These are phyloP conservation scores for Allygus modestus DNA, from an alignment of 2,888 invertebrate species.

Conservation along the genomic window DNA sequence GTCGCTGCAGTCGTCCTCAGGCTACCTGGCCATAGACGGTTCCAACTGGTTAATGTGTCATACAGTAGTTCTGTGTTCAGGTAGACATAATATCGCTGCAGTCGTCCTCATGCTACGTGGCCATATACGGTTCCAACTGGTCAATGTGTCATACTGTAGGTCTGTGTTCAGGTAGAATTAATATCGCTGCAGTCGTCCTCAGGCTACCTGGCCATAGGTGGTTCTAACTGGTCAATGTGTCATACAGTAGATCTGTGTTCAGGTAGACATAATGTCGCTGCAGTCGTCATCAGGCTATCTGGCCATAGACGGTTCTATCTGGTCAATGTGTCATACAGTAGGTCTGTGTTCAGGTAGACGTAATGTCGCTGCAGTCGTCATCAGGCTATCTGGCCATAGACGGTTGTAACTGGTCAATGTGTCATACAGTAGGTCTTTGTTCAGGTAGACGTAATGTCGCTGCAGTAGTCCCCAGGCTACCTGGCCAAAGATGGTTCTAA, in stretches of 20 bases:
- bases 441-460: not conserved
- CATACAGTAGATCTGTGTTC: too few species aligned
- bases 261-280: slow-evolving; percentile 11
- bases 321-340: too few species aligned
- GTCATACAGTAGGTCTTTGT: too few species aligned
- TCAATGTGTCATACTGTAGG: too few species aligned
- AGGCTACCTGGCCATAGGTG: slow-evolving; percentile 79
- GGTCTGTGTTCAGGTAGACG: slow-evolving; percentile 3
- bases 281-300: slow-evolving; percentile 70
- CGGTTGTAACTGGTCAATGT: slow-evolving; percentile 89
- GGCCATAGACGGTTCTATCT: slow-evolving; percentile 85
- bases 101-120: slow-evolving; percentile 72
- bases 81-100: slow-evolving; percentile 2
- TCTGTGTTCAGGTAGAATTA: slow-evolving; percentile 7
- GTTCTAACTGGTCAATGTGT: slow-evolving; percentile 89
- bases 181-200: not conserved
- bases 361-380: not conserved
- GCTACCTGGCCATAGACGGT: slow-evolving; percentile 80
- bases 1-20: not conserved
- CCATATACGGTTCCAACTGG: slow-evolving; percentile 88
- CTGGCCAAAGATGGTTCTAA: slow-evolving; percentile 85
- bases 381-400: slow-evolving; percentile 78
- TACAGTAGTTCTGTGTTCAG: too few species aligned
- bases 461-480: not conserved
- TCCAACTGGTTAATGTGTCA: slow-evolving; percentile 91